A percentile compares a stretch with the other conserved stretches of the same genome.
These are phyloP conservation scores for Deilephila elpenor DNA, from an alignment of 2,888 invertebrate species.

Conservation along the genomic window DNA sequence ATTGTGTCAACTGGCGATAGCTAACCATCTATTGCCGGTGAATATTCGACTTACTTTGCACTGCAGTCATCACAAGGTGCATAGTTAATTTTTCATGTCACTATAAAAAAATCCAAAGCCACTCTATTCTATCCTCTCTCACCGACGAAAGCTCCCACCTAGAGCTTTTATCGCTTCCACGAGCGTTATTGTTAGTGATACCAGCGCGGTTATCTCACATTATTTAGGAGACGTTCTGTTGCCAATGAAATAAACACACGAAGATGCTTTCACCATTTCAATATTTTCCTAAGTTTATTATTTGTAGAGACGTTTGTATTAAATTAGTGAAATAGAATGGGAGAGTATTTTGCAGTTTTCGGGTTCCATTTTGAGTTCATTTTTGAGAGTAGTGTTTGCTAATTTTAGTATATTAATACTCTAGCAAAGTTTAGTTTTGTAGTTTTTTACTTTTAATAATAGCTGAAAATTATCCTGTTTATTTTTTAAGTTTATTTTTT, in stretches of 20 bases:
- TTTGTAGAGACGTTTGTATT: conserved; percentile 16
- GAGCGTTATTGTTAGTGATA: conserved; percentile 75
- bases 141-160: conserved; percentile 61
- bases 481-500: too few relatives aligned
- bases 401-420: too few relatives aligned
- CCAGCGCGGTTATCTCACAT: conserved; percentile 68
- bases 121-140: conserved; percentile 39
- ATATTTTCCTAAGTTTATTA: conserved; percentile 23
- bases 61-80: too few relatives aligned
- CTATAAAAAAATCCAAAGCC: conserved; percentile 47
- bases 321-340: conserved; percentile 13
- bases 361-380: background rate
- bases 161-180: conserved; percentile 73
- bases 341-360: conserved; percentile 1
- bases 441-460: too few relatives aligned
- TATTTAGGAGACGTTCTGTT: conserved; percentile 73
- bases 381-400: background rate
- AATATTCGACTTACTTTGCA: too few relatives aligned
- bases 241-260: conserved; percentile 70
- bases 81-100: too few relatives aligned
- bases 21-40: too few relatives aligned
- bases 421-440: too few relatives aligned
- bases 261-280: conserved; percentile 20
- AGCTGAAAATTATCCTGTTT: too few relatives aligned
- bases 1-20: too few relatives aligned